phyloP scores from a whole-genome alignment of 2,797 vertebrate genomes.

The Clarias fuscus region DNA sequence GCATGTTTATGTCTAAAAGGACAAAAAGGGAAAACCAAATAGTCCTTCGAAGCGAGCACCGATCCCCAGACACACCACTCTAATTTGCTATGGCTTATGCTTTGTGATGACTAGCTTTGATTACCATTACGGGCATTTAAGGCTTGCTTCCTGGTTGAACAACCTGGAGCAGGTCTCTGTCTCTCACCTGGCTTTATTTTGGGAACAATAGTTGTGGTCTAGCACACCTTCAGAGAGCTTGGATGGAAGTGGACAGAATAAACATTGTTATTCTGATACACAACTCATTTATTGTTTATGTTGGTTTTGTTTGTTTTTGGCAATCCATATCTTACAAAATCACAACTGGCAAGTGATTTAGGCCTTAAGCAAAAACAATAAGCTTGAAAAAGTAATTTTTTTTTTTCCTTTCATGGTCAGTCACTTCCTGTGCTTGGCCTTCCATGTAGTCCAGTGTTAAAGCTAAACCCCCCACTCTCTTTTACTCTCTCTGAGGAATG shows the following conservation, averaged over 20 bases:
- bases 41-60: slow-evolving; percentile 63
- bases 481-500: slow-evolving; percentile 61
- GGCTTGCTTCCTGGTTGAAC: slow-evolving; percentile 70
- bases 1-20: slow-evolving; percentile 65
- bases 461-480: slow-evolving; percentile 78
- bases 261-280: slow-evolving; percentile 69
- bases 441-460: slow-evolving; percentile 84
- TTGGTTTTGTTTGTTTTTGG: slow-evolving; percentile 61
- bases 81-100: slow-evolving; percentile 56
- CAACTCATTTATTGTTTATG: slow-evolving; percentile 58
- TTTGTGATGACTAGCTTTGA: slow-evolving; percentile 50
- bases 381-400: slow-evolving; percentile 58
- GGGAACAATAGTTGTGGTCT: slow-evolving; percentile 85
- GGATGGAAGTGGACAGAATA: slow-evolving; percentile 69
- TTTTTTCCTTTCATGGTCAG: slow-evolving; percentile 72
- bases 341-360: slow-evolving; percentile 47
- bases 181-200: slow-evolving; percentile 69
- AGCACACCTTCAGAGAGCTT: slow-evolving; percentile 65
- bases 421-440: slow-evolving; percentile 78
- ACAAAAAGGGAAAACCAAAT: slow-evolving; percentile 76
- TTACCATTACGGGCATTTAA: slow-evolving; percentile 83
- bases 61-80: slow-evolving; percentile 62
- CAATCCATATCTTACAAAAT: slow-evolving; percentile 63
- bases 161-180: slow-evolving; percentile 63
- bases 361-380: slow-evolving; percentile 60